Base-by-base conservation (phyloP, 1,140 invertebrate genomes). In the Sipha flava region DNA sequence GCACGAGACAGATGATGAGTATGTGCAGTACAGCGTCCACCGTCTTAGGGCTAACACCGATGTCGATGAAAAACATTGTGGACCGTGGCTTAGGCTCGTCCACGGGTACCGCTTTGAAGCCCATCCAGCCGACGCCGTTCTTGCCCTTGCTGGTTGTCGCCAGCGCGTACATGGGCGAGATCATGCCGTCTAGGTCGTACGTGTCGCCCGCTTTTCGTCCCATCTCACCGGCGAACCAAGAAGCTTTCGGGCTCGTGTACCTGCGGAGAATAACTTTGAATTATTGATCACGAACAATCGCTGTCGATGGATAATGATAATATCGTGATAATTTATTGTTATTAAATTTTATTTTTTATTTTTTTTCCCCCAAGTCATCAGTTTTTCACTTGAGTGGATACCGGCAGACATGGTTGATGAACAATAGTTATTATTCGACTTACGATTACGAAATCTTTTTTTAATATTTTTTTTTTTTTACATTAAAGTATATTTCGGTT, bases 1-100 rank as follows among this genome's bases (percentile, higher is more conserved):
- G 18, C 18, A 77, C 73, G 40, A 77, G 23, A 29, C 45, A 77
- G 40, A 77, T 77, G n/a, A 77, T 77, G 14, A 77, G 16, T 23
- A 77, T 40, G 49, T 77, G 73, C 10, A 77, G 21, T 2, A 77
- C 59, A 3, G 73, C 73, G 7, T 77, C 73, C 12, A 77, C 2
- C 2, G 47, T 59, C 1, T 59, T 43, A 0, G 73, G 21, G 6
- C 73, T 77, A 23, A 54, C 14, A 7, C 34, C 31, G 14, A 59
- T 40, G 10, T 77, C 52, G 7, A 77, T 23, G 21, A 54, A 52
- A 34, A 40, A 59, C 47, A 75, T 18, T n/a, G 47, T 40, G 21
- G 52, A 23, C 21, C 49, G 47, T 18, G 29, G 9, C 9, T 77
- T 77, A 0, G 52, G 52, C 10, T 45, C 21, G 2, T 77, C 52